Evolutionary conservation across 2,888 invertebrate genomes (phyloP), one percentile per base, ranked within the genome.

Genomic region (Tetheella fluctuosa): DNA sequence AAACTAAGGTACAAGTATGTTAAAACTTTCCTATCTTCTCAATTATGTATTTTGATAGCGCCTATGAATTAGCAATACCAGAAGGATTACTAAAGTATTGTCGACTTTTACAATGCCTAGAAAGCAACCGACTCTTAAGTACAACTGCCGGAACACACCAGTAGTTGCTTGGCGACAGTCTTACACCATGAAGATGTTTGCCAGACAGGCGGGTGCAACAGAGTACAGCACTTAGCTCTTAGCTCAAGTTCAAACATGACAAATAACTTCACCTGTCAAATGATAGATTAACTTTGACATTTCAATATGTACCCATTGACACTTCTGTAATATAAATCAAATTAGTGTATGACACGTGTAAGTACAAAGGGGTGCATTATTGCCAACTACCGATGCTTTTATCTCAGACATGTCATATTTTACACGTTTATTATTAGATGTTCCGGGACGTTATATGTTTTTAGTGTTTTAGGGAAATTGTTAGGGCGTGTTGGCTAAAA

Each of bases 381-480:
- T 78, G 75, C 72, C 66, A 73, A 74, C 71, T 74, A 68, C 72
- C 73, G 69, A 75, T 69, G 76, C 68, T 73, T 74, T 75, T 69
- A 69, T 67, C 69, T 61, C 39, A 55, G 48, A 48, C 48, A 48
- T 48, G 48, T 48, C 48, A 48, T 48, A 48, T 48, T 48, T 48
- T 48, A 20, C 20, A 20, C 48, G n/a, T 48, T 48, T 48, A 48
- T 20, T 48, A 20, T 20, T 48, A 20, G 20, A 48, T 48, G 48
- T 48, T 20, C 48, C 48, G 20, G 17, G n/a, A 20, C 42, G 42
- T 8, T 1, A 8, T 48, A 20, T 2, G 48, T 48, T 48, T n/a
- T 48, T 48, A 48, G 48, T 20, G 48, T 20, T 48, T 48, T n/a
- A 4, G 10, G 17, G 20, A 48, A 48, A 48, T 48, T 34, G 34